A percentile compares a stretch with the other conserved stretches of the same genome.
These are phyloP conservation scores for Rostratula benghalensis DNA, from an alignment of 2,113 vertebrate species.

Conservation along the genomic window DNA sequence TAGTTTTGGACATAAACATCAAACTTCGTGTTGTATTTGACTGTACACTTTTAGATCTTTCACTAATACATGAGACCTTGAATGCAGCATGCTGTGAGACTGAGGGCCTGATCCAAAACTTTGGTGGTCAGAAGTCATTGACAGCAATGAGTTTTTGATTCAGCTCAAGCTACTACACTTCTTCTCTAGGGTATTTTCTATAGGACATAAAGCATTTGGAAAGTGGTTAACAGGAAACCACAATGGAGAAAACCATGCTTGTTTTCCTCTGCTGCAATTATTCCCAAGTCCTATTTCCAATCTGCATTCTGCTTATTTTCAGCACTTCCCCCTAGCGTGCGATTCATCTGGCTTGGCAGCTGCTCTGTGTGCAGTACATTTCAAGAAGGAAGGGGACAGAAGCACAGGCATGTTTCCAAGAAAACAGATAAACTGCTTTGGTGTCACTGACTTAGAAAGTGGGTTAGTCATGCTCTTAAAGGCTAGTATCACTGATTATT, in stretches of 20 bases:
- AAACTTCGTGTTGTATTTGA: not conserved
- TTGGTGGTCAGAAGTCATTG: not conserved
- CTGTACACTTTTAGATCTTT: not conserved
- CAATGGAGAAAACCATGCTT: not conserved
- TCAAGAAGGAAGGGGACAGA: constrained; percentile 47
- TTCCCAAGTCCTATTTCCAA: not conserved
- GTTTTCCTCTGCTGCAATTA: not conserved
- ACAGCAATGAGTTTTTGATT: not conserved
- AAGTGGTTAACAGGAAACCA: not conserved
- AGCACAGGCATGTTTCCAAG: constrained; percentile 49
- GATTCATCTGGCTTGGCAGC: constrained; percentile 23
- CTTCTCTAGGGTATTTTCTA: not conserved
- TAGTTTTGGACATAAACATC: not conserved
- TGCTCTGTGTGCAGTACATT: not conserved
- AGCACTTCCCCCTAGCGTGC: not conserved
- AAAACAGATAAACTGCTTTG: constrained; percentile 53
- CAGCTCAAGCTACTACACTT: not conserved
- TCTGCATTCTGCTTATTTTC: constrained; percentile 33
- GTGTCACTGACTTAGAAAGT: constrained; percentile 31
- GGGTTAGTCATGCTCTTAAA: constrained; percentile 5
- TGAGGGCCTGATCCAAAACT: not conserved
- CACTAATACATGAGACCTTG: not conserved
- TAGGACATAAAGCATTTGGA: not conserved
- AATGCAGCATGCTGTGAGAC: not conserved
- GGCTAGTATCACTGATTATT: not conserved